These are phyloP conservation scores for Trachelipus rathkii DNA, from an alignment of 1,140 invertebrate species.

Conservation along the genomic window DNA sequence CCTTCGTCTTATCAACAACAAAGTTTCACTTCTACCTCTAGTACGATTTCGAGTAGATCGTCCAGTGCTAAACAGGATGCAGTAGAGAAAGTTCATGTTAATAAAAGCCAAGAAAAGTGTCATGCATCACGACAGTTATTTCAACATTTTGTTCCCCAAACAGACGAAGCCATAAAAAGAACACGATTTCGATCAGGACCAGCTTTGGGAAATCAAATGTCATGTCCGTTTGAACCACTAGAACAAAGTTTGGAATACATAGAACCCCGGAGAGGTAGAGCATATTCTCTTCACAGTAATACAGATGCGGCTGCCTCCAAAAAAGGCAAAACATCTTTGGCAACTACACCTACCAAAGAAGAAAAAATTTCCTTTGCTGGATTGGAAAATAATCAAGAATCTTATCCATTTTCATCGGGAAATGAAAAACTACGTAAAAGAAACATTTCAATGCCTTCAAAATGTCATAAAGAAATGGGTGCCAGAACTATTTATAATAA, in stretches of 20 bases:
- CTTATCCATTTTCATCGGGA: constrained; percentile 17
- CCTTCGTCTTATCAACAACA: not conserved
- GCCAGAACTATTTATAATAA: constrained; percentile 11
- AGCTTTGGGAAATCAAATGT: not conserved
- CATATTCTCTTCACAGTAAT: constrained; percentile 5
- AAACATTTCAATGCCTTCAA: constrained; percentile 41
- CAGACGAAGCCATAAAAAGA: not conserved
- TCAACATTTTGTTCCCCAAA: too few species aligned
- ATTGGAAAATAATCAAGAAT: constrained; percentile 33
- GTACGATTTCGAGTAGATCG: not conserved
- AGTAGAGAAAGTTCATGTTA: not conserved
- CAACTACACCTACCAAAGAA: constrained; percentile 21
- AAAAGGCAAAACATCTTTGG: too few species aligned
- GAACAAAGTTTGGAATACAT: not conserved
- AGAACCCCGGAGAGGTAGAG: not conserved
- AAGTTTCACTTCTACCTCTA: not conserved
- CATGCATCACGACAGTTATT: too few species aligned
- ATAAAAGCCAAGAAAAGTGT: not conserved
- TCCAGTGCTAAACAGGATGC: not conserved
- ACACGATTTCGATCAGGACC: not conserved
- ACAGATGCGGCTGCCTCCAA: not conserved
- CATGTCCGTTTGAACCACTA: not conserved
- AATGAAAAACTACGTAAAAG: constrained; percentile 27
- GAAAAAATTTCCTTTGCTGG: constrained; percentile 39
- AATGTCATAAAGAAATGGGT: constrained; percentile 19